These are phyloP conservation scores for Cyprinella venusta DNA, from an alignment of 2,797 vertebrate genomes.

Conservation along the genomic window DNA sequence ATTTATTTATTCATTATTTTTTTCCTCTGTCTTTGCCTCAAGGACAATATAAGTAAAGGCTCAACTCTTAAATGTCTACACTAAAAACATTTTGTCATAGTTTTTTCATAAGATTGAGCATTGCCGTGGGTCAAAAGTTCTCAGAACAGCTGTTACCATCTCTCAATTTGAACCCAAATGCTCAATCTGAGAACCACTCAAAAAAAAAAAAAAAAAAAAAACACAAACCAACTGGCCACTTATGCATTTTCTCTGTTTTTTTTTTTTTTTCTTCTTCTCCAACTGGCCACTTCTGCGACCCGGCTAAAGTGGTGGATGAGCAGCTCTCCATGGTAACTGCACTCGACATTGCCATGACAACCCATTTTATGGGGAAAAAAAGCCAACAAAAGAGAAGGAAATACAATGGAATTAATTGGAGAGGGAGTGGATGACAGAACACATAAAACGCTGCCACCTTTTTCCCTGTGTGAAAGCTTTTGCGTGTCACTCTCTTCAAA, in stretches of 20 bases:
- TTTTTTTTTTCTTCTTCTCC: background rate
- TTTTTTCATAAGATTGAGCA: slow-evolving; percentile 5
- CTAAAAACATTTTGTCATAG: background rate
- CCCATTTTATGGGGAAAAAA: slow-evolving; percentile 68
- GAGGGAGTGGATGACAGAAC: slow-evolving; percentile 9
- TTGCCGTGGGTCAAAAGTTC: background rate
- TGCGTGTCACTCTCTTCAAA: slow-evolving; percentile 8
- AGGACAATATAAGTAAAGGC: background rate
- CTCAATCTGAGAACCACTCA: slow-evolving; percentile 1
- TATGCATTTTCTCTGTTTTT: slow-evolving; percentile 16
- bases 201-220: background rate
- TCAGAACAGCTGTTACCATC: slow-evolving; percentile 28
- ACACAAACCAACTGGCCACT: slow-evolving; percentile 33
- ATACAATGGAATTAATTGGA: slow-evolving; percentile 44
- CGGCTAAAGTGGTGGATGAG: slow-evolving; percentile 64
- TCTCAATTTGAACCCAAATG: slow-evolving; percentile 10
- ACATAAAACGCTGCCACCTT: background rate
- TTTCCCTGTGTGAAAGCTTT: slow-evolving; percentile 5
- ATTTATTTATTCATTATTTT: too few relatives aligned
- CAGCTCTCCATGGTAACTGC: slow-evolving; percentile 81
- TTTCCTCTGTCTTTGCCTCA: background rate
- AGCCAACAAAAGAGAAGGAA: slow-evolving; percentile 56
- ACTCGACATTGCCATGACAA: slow-evolving; percentile 82
- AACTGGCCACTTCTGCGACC: slow-evolving; percentile 62
- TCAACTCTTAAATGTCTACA: background rate